Evolutionary conservation across 2,888 invertebrate species (phyloP).

Genomic region (Rugalucina vietnamica): DNA sequence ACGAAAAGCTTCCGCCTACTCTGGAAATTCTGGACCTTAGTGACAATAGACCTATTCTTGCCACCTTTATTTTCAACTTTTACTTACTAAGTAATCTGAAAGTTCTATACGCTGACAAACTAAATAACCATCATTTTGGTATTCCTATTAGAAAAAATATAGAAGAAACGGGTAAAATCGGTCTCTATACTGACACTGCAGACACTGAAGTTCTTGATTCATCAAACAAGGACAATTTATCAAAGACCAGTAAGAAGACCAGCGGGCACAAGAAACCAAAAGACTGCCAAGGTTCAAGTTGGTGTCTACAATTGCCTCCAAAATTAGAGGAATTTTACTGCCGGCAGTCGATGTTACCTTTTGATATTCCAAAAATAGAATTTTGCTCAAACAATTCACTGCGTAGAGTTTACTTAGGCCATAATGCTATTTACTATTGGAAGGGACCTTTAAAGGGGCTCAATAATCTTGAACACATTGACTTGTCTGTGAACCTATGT

Average conservation of each 20-base stretch:
- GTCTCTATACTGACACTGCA: no score
- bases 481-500: constrained; percentile 38
- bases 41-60: constrained; percentile 45
- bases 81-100: constrained; percentile 7
- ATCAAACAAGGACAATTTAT: no score
- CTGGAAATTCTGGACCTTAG: constrained; percentile 21
- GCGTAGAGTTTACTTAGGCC: neutral
- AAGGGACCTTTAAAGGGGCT: constrained; percentile 29
- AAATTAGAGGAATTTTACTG: neutral
- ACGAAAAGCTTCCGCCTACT: constrained; percentile 16
- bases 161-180: neutral
- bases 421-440: neutral
- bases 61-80: constrained; percentile 34
- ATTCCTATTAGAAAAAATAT: neutral
- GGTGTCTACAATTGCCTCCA: neutral
- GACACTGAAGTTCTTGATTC: no score
- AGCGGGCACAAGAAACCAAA: neutral
- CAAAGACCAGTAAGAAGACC: neutral
- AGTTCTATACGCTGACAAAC: neutral
- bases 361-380: neutral
- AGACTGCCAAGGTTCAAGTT: neutral
- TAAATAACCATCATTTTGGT: constrained; percentile 18
- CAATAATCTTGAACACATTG: constrained; percentile 14
- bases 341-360: neutral
- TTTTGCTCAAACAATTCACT: neutral